Conservation (phyloP, 2,797 vertebrate genomes). For the Eulemur albifrons region DNA sequence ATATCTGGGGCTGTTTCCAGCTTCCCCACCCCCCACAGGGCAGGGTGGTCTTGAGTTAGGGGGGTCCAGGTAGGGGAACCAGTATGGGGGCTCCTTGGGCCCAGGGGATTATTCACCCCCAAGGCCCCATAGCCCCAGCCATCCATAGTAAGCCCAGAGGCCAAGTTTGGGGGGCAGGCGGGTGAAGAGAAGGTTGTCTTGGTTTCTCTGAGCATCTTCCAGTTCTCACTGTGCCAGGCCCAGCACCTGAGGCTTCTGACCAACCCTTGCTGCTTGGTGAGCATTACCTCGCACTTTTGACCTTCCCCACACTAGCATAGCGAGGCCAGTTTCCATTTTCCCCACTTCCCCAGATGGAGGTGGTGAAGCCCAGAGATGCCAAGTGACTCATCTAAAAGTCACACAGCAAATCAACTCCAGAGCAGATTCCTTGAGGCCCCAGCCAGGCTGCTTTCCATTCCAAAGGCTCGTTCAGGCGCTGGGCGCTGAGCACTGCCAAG, state of each 20-base stretch:
- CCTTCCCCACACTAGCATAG: not conserved
- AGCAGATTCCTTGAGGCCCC: constrained; percentile 12
- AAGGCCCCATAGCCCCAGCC: not conserved
- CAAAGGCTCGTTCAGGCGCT: not conserved
- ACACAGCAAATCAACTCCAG: constrained; percentile 63
- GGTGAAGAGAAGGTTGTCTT: not conserved
- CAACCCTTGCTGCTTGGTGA: not conserved
- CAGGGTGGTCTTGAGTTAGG: not conserved
- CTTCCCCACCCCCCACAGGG: not conserved
- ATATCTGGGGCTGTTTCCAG: not conserved
- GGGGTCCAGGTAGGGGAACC: not conserved
- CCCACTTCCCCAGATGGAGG: not conserved
- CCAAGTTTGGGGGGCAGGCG: not conserved
- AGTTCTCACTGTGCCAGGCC: not conserved
- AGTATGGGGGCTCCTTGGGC: not conserved
- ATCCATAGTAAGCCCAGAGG: not conserved
- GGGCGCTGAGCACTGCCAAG: not conserved
- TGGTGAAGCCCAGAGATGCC: constrained; percentile 61
- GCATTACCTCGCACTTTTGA: constrained; percentile 21
- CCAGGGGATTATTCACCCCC: not conserved
- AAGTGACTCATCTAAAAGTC: constrained; percentile 66
- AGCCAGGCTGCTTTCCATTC: not conserved
- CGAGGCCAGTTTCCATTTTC: constrained; percentile 7
- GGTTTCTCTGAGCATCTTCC: not conserved
- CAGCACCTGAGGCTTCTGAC: not conserved